A percentile compares a stretch with the other conserved stretches of the same genome.
Evolutionary conservation across 2,888 invertebrate species (phyloP).

Genomic region (Drosophila quinaria): DNA sequence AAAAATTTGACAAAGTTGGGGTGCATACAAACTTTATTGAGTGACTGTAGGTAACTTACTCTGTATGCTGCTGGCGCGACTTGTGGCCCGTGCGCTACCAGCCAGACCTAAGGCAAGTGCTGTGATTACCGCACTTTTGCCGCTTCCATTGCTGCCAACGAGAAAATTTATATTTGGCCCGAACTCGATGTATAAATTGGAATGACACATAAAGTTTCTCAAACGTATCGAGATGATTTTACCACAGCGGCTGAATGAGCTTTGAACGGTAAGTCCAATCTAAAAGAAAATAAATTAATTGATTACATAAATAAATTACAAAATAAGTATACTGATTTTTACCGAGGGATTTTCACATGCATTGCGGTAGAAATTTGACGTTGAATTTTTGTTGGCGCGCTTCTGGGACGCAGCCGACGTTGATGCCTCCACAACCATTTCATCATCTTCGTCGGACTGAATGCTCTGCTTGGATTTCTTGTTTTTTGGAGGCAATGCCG

Average conservation of each 20-base stretch:
- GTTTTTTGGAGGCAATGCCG: neutral
- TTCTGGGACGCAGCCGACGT: conserved; percentile 15
- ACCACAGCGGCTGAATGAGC: conserved; percentile 76
- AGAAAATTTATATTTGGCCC: conserved; percentile 94
- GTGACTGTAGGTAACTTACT: too few relatives aligned
- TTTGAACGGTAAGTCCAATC: conserved; percentile 31
- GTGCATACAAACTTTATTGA: too few relatives aligned
- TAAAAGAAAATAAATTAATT: neutral
- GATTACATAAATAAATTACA: neutral
- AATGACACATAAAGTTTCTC: conserved; percentile 97
- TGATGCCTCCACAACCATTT: conserved; percentile 7
- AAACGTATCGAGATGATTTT: conserved; percentile 87
- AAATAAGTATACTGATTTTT: conserved; percentile 8
- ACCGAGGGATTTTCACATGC: conserved; percentile 26
- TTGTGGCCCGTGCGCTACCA: conserved; percentile 92
- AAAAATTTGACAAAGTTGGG: too few relatives aligned
- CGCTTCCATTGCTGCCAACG: conserved; percentile 94
- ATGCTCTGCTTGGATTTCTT: conserved; percentile 24
- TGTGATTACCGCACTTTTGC: conserved; percentile 97
- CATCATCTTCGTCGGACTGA: neutral
- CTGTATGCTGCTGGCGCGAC: conserved; percentile 90
- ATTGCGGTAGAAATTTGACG: neutral
- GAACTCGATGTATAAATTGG: conserved; percentile 90
- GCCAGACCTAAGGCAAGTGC: conserved; percentile 95
- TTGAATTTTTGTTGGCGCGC: neutral